Evolutionary conservation across 2,113 vertebrate genomes (phyloP).

Genomic region (Tylochromis polylepis): DNA sequence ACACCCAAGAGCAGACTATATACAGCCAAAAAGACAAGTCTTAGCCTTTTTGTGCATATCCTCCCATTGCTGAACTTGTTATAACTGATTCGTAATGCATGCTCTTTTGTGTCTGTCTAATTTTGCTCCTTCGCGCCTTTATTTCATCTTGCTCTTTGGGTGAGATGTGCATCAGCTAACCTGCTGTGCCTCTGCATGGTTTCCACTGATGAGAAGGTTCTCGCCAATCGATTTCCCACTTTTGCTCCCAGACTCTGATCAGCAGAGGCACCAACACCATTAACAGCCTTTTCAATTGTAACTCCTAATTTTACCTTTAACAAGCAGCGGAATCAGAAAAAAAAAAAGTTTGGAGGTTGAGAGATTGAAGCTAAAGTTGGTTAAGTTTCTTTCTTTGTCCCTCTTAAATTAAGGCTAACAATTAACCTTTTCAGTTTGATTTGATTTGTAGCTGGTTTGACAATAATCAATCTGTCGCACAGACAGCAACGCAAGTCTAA

Average conservation of each 20-base stretch:
- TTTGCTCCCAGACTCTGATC: constrained; percentile 6
- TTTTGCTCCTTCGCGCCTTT: neutral
- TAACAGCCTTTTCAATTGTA: neutral
- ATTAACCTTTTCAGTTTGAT: neutral
- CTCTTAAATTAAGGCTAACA: neutral
- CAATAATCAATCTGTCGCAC: neutral
- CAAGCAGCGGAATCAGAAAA: neutral
- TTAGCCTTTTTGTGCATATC: neutral
- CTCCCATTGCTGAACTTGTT: neutral
- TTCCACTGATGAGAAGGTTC: constrained; percentile 29
- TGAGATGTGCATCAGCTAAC: constrained; percentile 9
- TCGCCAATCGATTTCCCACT: constrained; percentile 3
- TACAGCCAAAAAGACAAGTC: neutral
- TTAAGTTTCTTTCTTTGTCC: neutral
- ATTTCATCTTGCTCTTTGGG: neutral
- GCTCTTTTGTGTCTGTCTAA: neutral
- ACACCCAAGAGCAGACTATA: neutral
- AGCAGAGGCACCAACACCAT: neutral
- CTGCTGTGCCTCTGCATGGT: constrained; percentile 29
- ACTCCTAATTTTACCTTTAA: neutral
- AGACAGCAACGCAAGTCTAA: neutral
- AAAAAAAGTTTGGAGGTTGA: neutral
- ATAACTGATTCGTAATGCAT: neutral
- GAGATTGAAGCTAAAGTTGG: neutral
- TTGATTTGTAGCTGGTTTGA: neutral